Percentiles rank a stretch among this genome's conserved stretches.
These are phyloP conservation scores for Luscinia luscinia DNA, from an alignment of 2,797 vertebrate species.

Conservation along the genomic window DNA sequence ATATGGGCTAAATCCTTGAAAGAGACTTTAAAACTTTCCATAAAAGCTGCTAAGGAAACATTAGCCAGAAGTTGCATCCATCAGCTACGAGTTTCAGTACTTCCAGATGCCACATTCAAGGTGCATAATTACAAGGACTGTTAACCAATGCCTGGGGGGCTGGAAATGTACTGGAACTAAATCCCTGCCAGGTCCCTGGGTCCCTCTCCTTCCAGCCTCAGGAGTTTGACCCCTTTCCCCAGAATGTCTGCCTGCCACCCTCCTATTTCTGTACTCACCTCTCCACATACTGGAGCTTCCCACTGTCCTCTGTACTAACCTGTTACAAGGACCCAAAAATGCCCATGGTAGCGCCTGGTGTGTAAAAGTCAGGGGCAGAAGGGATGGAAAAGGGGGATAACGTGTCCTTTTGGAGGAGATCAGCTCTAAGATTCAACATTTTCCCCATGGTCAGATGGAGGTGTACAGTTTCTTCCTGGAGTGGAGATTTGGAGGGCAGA, in stretches of 20 bases:
- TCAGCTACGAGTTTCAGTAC: neutral
- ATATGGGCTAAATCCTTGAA: neutral
- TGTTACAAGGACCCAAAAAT: fast-evolving
- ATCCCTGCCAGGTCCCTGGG: neutral
- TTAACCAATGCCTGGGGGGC: neutral
- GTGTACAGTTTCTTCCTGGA: neutral
- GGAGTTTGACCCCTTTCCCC: neutral
- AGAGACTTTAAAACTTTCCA: neutral
- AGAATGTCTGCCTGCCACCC: neutral
- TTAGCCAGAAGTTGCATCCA: neutral
- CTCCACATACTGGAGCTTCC: neutral
- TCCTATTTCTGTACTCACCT: neutral
- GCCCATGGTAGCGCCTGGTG: fast-evolving
- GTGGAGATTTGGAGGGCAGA: neutral
- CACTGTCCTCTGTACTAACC: neutral
- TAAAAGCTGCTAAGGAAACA: neutral
- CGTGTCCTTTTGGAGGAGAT: neutral
- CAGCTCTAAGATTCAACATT: neutral
- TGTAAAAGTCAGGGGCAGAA: neutral
- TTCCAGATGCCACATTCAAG: neutral
- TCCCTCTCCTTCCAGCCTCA: neutral
- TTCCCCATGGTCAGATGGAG: neutral
- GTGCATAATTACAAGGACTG: neutral
- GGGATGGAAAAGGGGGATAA: neutral
- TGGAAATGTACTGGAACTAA: neutral